phyloP scores from a whole-genome alignment of 2,888 invertebrate species.

The Cephonodes hylas region DNA sequence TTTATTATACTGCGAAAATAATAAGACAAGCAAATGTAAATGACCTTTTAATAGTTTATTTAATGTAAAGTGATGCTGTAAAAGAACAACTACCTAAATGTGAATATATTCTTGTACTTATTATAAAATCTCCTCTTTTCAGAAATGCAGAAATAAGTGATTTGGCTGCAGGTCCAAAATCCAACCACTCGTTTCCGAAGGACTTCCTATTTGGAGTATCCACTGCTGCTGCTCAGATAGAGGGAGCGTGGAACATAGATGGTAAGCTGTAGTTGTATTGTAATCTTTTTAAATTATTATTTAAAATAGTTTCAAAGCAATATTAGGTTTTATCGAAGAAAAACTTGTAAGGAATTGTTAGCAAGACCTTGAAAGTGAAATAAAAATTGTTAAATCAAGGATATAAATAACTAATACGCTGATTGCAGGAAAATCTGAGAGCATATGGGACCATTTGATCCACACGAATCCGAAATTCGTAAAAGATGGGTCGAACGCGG shows the following conservation, averaged over 20 bases:
- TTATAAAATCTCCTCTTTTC: constrained; percentile 29
- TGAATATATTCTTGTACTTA: not conserved
- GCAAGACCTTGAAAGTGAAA: too few relatives aligned
- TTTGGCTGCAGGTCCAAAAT: constrained; percentile 65
- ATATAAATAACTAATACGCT: not conserved
- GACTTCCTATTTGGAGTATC: constrained; percentile 83
- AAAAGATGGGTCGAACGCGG: constrained; percentile 80
- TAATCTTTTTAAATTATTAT: too few relatives aligned
- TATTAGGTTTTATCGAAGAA: too few relatives aligned
- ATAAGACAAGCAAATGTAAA: too few relatives aligned
- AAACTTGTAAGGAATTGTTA: too few relatives aligned
- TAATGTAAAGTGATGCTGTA: not conserved
- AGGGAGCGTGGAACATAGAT: constrained; percentile 80
- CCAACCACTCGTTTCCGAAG: constrained; percentile 75
- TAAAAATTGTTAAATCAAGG: not conserved
- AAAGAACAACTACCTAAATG: not conserved
- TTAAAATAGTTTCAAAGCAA: too few relatives aligned
- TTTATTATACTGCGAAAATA: too few relatives aligned
- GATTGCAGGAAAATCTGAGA: constrained; percentile 82
- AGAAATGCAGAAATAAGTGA: constrained; percentile 55
- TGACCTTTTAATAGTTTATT: too few relatives aligned
- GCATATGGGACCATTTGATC: constrained; percentile 82
- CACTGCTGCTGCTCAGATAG: constrained; percentile 82
- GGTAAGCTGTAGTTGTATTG: constrained; percentile 54
- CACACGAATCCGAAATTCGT: constrained; percentile 78